These are phyloP conservation scores for Tautogolabrus adspersus DNA, from an alignment of 2,113 vertebrate genomes.

Conservation along the genomic window DNA sequence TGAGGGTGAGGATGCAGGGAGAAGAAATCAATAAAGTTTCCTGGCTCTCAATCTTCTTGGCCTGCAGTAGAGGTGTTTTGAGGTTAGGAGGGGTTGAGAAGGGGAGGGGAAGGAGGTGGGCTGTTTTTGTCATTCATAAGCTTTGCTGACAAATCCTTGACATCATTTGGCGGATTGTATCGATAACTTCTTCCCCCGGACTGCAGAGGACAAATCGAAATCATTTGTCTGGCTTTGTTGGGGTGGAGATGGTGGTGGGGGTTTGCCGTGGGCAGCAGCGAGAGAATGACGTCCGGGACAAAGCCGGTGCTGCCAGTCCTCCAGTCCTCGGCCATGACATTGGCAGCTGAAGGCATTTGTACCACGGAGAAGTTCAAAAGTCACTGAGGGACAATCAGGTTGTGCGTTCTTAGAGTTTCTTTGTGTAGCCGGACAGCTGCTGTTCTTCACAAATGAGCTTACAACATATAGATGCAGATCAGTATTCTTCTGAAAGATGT, in stretches of 20 bases:
- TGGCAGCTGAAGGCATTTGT: conserved; percentile 93
- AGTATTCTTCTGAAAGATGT: neutral
- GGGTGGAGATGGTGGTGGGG: conserved; percentile 41
- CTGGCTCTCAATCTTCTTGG: conserved; percentile 94
- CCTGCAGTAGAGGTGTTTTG: conserved; percentile 86
- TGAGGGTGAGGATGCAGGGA: conserved; percentile 80
- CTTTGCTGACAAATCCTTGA: conserved; percentile 97
- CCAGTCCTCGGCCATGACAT: conserved; percentile 84
- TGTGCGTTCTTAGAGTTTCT: conserved; percentile 84
- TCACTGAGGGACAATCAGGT: conserved; percentile 86
- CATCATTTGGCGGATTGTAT: conserved; percentile 95
- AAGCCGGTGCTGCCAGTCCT: conserved; percentile 84
- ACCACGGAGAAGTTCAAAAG: conserved; percentile 89
- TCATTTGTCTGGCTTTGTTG: conserved; percentile 95
- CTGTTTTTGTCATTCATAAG: conserved; percentile 98
- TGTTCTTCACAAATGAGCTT: conserved; percentile 59
- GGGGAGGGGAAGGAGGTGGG: conserved; percentile 60
- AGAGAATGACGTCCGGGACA: conserved; percentile 81
- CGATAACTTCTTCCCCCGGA: conserved; percentile 91
- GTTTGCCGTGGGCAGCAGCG: conserved; percentile 38
- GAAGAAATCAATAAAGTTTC: conserved; percentile 96
- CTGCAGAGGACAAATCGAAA: conserved; percentile 97
- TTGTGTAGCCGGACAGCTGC: conserved; percentile 86
- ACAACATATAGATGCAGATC: conserved; percentile 6
- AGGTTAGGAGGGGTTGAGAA: conserved; percentile 43